Base-by-base conservation (phyloP, 2,797 vertebrate species). In the Chromobotia macracanthus region DNA sequence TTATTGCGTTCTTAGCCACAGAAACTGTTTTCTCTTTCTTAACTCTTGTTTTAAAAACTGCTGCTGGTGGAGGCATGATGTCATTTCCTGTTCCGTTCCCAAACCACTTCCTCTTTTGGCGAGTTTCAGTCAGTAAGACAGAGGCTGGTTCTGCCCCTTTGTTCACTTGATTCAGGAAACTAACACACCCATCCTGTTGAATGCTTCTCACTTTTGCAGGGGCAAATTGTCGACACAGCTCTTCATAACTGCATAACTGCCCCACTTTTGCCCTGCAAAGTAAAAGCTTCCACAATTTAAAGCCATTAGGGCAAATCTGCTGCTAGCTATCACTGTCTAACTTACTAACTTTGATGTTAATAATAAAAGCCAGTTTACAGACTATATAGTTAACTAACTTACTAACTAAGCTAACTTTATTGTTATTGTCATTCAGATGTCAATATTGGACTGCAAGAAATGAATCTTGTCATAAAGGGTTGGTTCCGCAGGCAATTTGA, bases 171-270 rank as follows among this genome's bases (percentile, higher is more conserved):
- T 83, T 72, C 88, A 91, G 91, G 91, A 94, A 93, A 86, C 76
- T 73, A 86, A 84, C 91, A 89, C 91, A 77, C 92, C 93, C 90
- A 92, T 94, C 91, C 92, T 92, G 92, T 93, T 87, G 87, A 79
- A 53, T 11, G 44, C 50, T 31, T 64, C 48, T 5, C 9, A 48
- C 25, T 67, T 64, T 21, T 72, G 70, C 64, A 31, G n/a, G 13
- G 74, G 13, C n/a, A 67, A 63, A 65, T 66, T 13, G 9, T 66
- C 35, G 18, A 25, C 51, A 2, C 53, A 75, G 28, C n/a, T 0
- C 0, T 2, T 60, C 18, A 55, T 38, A 19, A 48, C n/a, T n/a
- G n/a, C 4, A 7, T 75, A 58, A 72, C 5, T 80, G 38, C 53
- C 58, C 76, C 35, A 53, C 41, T 80, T 75, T 68, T 65, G 1